Evolutionary conservation across 2,797 vertebrate species (phyloP).

Genomic region (Clamator glandarius): DNA sequence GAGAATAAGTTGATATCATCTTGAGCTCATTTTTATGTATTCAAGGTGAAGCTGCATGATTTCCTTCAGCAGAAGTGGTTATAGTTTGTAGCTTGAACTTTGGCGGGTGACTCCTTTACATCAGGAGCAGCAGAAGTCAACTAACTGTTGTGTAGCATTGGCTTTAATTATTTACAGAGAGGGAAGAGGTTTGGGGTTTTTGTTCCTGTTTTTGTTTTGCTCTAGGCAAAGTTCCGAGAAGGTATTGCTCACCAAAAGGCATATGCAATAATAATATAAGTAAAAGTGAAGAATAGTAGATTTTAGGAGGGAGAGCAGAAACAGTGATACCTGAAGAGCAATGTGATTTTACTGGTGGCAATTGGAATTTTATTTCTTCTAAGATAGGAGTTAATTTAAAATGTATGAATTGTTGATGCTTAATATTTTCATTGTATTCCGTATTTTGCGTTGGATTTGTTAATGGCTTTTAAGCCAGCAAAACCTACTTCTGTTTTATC

Average conservation of each 20-base stretch:
- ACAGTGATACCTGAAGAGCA: background rate
- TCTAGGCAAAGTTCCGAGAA: background rate
- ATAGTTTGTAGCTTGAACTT: background rate
- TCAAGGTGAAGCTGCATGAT: background rate
- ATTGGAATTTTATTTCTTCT: background rate
- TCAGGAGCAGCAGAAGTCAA: background rate
- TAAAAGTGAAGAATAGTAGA: background rate
- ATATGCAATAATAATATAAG: background rate
- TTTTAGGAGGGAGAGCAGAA: background rate
- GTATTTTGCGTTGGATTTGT: background rate
- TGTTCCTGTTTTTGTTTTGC: background rate
- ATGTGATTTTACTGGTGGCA: background rate
- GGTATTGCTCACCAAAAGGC: background rate
- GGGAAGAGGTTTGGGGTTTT: background rate
- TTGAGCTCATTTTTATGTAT: background rate
- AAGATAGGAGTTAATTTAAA: background rate
- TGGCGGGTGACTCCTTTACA: fast-evolving
- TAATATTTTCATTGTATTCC: background rate
- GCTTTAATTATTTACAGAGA: background rate
- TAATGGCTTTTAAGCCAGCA: background rate
- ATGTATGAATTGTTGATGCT: background rate
- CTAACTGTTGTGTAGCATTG: background rate
- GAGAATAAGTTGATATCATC: background rate
- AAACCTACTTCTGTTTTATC: background rate
- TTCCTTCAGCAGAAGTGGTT: background rate